These are phyloP conservation scores for Pteromalus puparum DNA, from an alignment of 1,140 invertebrate species.

Conservation along the genomic window DNA sequence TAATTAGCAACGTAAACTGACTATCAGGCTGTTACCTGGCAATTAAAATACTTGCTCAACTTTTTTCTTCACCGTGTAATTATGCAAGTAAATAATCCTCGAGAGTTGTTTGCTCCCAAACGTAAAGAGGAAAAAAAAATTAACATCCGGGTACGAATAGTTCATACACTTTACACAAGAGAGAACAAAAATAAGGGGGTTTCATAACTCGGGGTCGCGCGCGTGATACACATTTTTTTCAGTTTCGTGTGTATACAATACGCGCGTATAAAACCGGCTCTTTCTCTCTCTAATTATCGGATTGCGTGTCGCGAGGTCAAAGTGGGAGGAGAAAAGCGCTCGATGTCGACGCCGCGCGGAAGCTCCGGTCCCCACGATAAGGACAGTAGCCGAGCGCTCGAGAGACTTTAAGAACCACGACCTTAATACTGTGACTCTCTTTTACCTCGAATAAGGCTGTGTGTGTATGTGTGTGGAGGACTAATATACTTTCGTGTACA, in stretches of 20 bases:
- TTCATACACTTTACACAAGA: neutral
- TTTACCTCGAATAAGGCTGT: no score
- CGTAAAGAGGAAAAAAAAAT: no score
- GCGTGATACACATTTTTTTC: neutral
- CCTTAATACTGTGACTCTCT: conserved; percentile 55
- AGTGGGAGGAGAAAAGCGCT: conserved; percentile 24
- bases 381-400: conserved; percentile 24
- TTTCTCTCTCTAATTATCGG: conserved; percentile 62
- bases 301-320: conserved; percentile 66
- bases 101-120: no score
- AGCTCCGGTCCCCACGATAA: conserved; percentile 56
- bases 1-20: no score
- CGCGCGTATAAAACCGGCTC: neutral
- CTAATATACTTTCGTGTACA: no score
- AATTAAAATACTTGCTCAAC: no score
- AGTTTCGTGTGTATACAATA: neutral
- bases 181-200: neutral
- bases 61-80: no score
- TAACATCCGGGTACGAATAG: no score
- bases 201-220: no score
- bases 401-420: conserved; percentile 54
- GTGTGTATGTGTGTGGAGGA: no score
- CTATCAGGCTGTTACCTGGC: no score
- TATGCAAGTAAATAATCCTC: no score
- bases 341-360: neutral